Evolutionary conservation across 1,140 invertebrate species (phyloP).

Genomic region (Sinella curviseta): DNA sequence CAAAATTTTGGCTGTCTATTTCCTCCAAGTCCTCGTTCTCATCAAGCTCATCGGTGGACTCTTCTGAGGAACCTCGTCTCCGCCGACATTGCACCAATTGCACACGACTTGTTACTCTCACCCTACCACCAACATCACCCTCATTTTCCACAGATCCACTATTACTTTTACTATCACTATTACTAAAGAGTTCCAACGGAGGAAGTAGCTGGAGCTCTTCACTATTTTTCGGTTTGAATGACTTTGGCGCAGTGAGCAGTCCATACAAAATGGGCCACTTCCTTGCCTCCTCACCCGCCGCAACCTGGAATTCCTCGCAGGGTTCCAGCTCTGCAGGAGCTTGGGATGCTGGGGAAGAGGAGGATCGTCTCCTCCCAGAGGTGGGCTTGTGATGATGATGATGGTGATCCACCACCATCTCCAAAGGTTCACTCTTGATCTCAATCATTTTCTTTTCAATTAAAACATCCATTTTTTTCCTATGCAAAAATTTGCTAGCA

Average conservation of each 20-base stretch:
- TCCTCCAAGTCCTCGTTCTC: not conserved
- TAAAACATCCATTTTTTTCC: slow-evolving; percentile 13
- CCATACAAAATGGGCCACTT: slow-evolving; percentile 21
- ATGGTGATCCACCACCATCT: not conserved
- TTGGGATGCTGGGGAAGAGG: not conserved
- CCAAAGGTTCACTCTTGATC: not conserved
- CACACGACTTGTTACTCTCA: not conserved
- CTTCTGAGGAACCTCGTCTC: not conserved
- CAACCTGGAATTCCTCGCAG: slow-evolving; percentile 12
- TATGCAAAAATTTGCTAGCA: too few relatives aligned
- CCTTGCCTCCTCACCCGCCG: too few relatives aligned
- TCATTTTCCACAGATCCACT: not conserved
- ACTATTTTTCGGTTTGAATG: slow-evolving; percentile 7
- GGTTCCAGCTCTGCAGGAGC: not conserved
- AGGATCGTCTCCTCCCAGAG: not conserved
- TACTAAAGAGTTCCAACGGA: not conserved
- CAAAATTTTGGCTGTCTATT: not conserved
- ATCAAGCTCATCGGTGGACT: too few relatives aligned
- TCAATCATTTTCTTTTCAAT: slow-evolving; percentile 20
- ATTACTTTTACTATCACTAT: not conserved
- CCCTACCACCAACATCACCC: not conserved
- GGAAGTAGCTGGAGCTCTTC: not conserved
- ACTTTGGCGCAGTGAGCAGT: not conserved
- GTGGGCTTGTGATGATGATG: not conserved
- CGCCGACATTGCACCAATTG: not conserved